A percentile compares a stretch with the other conserved stretches of the same genome.
Conservation (phyloP, 2,888 invertebrate species). For the Ophion ventricosus region DNA sequence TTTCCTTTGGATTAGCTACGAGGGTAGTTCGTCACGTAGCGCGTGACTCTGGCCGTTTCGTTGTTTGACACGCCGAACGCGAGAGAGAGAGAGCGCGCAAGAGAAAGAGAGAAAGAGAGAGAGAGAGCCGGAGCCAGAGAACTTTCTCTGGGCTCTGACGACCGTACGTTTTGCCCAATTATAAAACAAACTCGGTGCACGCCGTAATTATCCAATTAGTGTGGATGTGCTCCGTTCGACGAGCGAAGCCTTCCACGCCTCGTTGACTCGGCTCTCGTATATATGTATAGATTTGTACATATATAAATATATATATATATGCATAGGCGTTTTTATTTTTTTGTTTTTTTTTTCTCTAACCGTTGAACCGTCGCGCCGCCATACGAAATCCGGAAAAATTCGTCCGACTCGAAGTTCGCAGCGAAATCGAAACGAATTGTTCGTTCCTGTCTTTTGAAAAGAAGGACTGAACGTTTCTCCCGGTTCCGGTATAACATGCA, state of each 20-base stretch:
- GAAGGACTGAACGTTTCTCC: background rate
- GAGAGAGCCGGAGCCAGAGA: background rate
- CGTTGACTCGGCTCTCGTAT: conserved; percentile 41
- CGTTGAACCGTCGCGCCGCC: conserved; percentile 56
- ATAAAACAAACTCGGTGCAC: conserved; percentile 82
- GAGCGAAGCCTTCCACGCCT: conserved; percentile 57
- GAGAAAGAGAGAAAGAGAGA: conserved; percentile 13
- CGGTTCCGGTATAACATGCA: background rate
- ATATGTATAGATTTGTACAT: background rate
- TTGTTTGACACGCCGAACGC: conserved; percentile 82
- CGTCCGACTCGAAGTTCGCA: conserved; percentile 44
- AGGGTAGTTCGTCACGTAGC: conserved; percentile 83
- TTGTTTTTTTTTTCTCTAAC: conserved; percentile 32
- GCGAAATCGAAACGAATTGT: conserved; percentile 57
- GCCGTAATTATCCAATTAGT: conserved; percentile 83
- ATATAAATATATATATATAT: conserved; percentile 21
- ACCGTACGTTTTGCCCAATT: conserved; percentile 81
- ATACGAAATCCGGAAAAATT: conserved; percentile 57
- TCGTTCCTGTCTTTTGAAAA: conserved; percentile 49
- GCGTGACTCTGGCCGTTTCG: conserved; percentile 82
- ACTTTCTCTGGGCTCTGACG: conserved; percentile 67
- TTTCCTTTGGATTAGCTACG: conserved; percentile 78
- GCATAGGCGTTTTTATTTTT: background rate
- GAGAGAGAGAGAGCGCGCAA: conserved; percentile 60
- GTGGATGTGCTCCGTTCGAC: conserved; percentile 76